Percentiles rank a stretch among this genome's conserved stretches.
phyloP scores from a whole-genome alignment of 2,888 invertebrate genomes.

The Hedya salicella region DNA sequence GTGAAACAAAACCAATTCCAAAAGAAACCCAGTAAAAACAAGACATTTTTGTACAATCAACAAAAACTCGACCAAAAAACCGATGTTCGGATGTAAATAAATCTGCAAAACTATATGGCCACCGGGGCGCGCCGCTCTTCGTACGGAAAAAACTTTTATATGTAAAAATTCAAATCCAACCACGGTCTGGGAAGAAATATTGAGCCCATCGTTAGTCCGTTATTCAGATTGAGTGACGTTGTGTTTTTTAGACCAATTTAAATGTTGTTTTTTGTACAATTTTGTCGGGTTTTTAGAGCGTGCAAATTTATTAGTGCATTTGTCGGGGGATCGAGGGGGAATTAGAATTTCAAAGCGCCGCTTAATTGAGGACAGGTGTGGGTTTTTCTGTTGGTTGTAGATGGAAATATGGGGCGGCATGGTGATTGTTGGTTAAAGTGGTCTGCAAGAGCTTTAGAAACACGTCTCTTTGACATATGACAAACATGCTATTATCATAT shows the following conservation, averaged over 20 bases:
- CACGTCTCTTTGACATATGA: too few species aligned
- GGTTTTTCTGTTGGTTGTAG: conserved; percentile 47
- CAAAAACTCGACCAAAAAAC: conserved; percentile 73
- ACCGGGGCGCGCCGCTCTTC: conserved; percentile 62
- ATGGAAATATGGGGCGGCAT: background rate
- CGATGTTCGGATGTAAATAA: conserved; percentile 74
- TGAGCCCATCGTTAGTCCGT: conserved; percentile 74
- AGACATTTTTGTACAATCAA: conserved; percentile 69
- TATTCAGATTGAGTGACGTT: conserved; percentile 74
- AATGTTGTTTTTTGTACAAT: conserved; percentile 69
- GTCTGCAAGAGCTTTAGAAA: too few species aligned
- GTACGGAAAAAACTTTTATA: conserved; percentile 53
- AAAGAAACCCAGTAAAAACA: conserved; percentile 67
- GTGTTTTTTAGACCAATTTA: conserved; percentile 62
- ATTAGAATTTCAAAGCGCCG: conserved; percentile 50
- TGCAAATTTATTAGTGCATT: conserved; percentile 72
- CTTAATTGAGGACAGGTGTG: conserved; percentile 52
- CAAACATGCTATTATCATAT: too few species aligned
- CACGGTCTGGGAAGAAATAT: conserved; percentile 71
- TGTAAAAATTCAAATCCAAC: conserved; percentile 73
- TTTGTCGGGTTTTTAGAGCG: conserved; percentile 73
- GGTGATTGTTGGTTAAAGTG: background rate
- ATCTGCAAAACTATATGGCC: conserved; percentile 73
- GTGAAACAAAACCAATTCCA: conserved; percentile 58
- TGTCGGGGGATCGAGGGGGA: conserved; percentile 60